Evolutionary conservation across 2,113 vertebrate genomes (phyloP), one percentile per base, ranked within the genome.

Genomic region (Labrus mixtus): DNA sequence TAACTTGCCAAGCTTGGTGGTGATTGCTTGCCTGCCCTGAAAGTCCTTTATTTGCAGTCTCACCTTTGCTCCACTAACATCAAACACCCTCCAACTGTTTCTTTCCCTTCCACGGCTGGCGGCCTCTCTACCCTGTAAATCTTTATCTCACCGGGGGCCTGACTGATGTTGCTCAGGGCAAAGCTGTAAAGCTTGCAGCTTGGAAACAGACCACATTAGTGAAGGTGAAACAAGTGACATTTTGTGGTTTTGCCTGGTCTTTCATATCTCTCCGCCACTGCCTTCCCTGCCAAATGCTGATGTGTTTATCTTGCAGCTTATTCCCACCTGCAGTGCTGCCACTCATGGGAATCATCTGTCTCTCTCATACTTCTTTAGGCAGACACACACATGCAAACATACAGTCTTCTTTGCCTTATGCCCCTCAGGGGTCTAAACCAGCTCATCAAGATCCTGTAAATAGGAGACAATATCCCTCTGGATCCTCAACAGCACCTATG

Each of bases 51-150:
- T 63, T 84, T 50, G 48, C 43, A 60, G 70, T 29, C 10, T 89
- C 60, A 66, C 80, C 78, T 91, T 89, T 91, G 76, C 63, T 77
- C 81, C 68, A 84, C 57, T 82, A 45, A 68, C 76, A 81, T 87
- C 77, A 87, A 89, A 87, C 53, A 9, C 64, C 51, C 59, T 61
- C 53, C 59, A 64, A 57, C 73, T 64, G 39, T 76, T 59, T 76
- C 55, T 54, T 89, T 71, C 45, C 73, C 41, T 78, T 70, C 33
- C 46, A 19, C 22, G 36, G 67, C 72, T 50, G 6, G 60, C 68
- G 56, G 45, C 62, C 9, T 62, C 41, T 67, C 20, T 73, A 68
- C 53, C 68, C 62, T 62, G 64, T 87, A 87, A 90, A 83, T 88
- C 69, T 82, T 78, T 73, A 81, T 84, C 79, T 78, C 85, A 58